Base-by-base conservation (phyloP, 2,888 invertebrate genomes). In the Hoplodrina ambigua region DNA sequence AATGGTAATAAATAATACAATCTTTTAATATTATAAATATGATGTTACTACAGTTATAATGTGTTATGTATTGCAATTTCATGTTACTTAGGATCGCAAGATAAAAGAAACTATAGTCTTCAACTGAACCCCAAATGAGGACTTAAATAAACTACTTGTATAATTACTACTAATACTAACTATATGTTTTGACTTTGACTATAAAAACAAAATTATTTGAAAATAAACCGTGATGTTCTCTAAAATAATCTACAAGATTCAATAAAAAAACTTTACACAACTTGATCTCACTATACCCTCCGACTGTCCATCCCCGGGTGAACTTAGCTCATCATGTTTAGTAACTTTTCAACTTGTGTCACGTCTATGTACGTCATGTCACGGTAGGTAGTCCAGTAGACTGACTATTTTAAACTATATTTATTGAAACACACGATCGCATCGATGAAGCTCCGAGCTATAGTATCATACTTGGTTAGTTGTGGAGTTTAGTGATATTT, bases 301-400 rank as follows among this genome's bases (percentile, higher is more conserved):
- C 60, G 20, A 8, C 60, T 25, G 56, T 55, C 59, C 70, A 13
- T 11, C n/a, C 4, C 19, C 19, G 46, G 52, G 13, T 73, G 41
- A 76, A 81, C 69, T 74, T 69, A 33, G 66, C 54, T 69, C 58
- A 82, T 82, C 73, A 78, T 71, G 69, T 78, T 72, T 20, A 60
- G 59, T 63, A 77, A 75, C 52, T 80, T 72, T 50, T 44, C 53
- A 58, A 72, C 56, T 80, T 53, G 57, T 69, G 66, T 80, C 69
- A 62, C n/a, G n/a, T n/a, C n/a, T n/a, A n/a, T n/a, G n/a, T n/a
- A n/a, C n/a, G n/a, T n/a, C n/a, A n/a, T n/a, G n/a, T n/a, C n/a
- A n/a, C n/a, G 37, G 37, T 37, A 37, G 37, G 6, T 8, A 7
- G 37, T 0, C 37, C 8, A 8, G 37, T 37, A 37, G 37, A 25